These are phyloP conservation scores for Cosmorhoe ocellata DNA, from an alignment of 2,888 invertebrate genomes.

Conservation along the genomic window DNA sequence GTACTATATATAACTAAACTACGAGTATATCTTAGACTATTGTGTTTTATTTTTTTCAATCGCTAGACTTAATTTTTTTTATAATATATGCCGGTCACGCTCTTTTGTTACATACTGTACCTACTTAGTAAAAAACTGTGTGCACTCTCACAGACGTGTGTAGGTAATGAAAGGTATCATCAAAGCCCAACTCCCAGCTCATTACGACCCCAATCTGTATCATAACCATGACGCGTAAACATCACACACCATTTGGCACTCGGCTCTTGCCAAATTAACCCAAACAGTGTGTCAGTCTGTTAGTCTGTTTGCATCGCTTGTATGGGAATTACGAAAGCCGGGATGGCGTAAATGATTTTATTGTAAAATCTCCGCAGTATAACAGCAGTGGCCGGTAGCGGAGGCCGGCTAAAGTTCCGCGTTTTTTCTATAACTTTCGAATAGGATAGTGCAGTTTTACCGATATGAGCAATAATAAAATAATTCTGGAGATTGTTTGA, in stretches of 20 bases:
- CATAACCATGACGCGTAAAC: slow-evolving; percentile 15
- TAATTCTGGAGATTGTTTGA: background rate
- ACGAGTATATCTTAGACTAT: no score
- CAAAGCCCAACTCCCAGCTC: slow-evolving; percentile 6
- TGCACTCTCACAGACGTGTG: no score
- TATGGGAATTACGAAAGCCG: slow-evolving; percentile 64
- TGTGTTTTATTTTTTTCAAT: no score
- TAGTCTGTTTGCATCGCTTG: slow-evolving; percentile 40
- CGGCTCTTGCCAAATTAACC: slow-evolving; percentile 61
- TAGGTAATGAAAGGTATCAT: slow-evolving; percentile 5
- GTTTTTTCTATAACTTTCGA: slow-evolving; percentile 40
- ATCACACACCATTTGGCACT: slow-evolving; percentile 50
- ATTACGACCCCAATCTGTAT: slow-evolving; percentile 7
- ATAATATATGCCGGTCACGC: no score
- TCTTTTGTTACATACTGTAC: no score
- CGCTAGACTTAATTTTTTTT: no score
- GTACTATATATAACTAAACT: no score
- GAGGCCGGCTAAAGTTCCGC: slow-evolving; percentile 53
- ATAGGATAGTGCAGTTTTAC: slow-evolving; percentile 1
- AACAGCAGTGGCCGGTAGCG: slow-evolving; percentile 56
- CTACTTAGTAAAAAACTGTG: no score
- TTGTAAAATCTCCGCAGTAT: slow-evolving; percentile 63
- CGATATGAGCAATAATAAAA: background rate
- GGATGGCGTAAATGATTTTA: slow-evolving; percentile 61
- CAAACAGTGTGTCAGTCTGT: slow-evolving; percentile 52